Conservation (phyloP, 2,797 vertebrate species). For the Sebastes vulpes region DNA sequence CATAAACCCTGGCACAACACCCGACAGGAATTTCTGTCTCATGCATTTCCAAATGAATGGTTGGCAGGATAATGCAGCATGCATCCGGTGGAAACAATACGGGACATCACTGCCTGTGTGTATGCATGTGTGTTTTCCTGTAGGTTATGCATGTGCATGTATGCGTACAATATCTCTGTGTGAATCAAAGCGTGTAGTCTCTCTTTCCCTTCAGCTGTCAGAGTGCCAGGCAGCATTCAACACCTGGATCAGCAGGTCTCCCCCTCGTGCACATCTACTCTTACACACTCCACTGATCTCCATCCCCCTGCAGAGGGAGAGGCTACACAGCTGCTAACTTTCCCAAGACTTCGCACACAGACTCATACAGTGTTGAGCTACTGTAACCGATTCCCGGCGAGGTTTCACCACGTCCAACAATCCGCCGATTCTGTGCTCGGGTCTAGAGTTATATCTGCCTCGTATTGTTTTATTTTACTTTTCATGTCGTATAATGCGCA, state of each 20-base stretch:
- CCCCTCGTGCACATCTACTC: conserved; percentile 67
- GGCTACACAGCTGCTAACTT: conserved; percentile 75
- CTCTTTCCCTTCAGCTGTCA: conserved; percentile 62
- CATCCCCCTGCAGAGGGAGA: conserved; percentile 56
- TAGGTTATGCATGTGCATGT: conserved; percentile 39
- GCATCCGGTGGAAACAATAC: conserved; percentile 66
- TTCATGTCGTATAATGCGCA: conserved; percentile 62
- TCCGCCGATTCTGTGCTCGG: conserved; percentile 21
- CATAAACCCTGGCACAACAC: conserved; percentile 66
- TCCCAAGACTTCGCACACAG: conserved; percentile 62
- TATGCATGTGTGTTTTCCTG: conserved; percentile 32
- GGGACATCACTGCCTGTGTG: conserved; percentile 7
- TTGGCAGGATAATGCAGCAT: conserved; percentile 63
- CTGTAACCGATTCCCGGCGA: conserved; percentile 58
- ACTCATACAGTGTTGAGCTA: conserved; percentile 46
- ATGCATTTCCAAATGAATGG: conserved; percentile 68
- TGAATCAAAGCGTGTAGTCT: conserved; percentile 51
- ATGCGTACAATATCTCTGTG: conserved; percentile 39
- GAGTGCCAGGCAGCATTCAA: conserved; percentile 73
- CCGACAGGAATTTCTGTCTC: conserved; percentile 63
- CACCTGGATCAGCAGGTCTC: conserved; percentile 81
- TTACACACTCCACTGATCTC: conserved; percentile 77
- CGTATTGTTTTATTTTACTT: conserved; percentile 57
- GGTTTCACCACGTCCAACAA: conserved; percentile 67
- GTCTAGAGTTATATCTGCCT: conserved; percentile 48